Evolutionary conservation across 2,113 vertebrate genomes (phyloP), one percentile per base, ranked within the genome.

Genomic region (Rhabdomys dilectus): DNA sequence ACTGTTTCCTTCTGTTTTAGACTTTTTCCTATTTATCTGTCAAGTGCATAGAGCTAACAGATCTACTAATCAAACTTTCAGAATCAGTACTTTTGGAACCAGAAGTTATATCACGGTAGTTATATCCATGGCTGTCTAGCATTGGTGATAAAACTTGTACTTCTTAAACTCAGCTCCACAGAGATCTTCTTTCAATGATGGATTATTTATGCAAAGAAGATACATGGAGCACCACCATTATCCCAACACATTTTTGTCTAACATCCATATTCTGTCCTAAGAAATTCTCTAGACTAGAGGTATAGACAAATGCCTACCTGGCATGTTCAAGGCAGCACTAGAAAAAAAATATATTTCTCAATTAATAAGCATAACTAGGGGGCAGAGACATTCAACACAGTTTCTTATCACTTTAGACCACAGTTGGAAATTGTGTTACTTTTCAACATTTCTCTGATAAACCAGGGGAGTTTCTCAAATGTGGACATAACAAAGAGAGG

Each of bases 91-190:
- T 45, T 58, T 73, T 45, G 86, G 66, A 97, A 78, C 89, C 68
- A 82, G 2, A 64, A 48, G 60, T 36, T 60, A 19, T 13, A 60
- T 19, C 36, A 19, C 36, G n/a, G 19, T 26, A 89, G 73, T 60
- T 90, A 39, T 19, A 56, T 85, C 29, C 76, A 48, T 60, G 39
- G 9, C 48, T 85, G 36, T 16, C 13, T 90, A 62, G 26, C 48
- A 60, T 48, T 73, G 42, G n/a, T 90, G 92, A 95, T 93, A 66
- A 85, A 94, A 80, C 75, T 91, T 92, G 29, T 39, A 92, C 22
- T 39, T 92, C 31, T 91, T 95, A 78, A 92, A 62, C 91, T 92
- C 91, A 70, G 29, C n/a, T 94, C 39, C 66, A 72, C 64, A 86
- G 80, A 85, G 95, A 88, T 56, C 85, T 81, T 19, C 12, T 93